Percentiles rank a stretch among this genome's conserved stretches.
Evolutionary conservation across 2,113 vertebrate genomes (phyloP).

Genomic region (Loxodonta africana): DNA sequence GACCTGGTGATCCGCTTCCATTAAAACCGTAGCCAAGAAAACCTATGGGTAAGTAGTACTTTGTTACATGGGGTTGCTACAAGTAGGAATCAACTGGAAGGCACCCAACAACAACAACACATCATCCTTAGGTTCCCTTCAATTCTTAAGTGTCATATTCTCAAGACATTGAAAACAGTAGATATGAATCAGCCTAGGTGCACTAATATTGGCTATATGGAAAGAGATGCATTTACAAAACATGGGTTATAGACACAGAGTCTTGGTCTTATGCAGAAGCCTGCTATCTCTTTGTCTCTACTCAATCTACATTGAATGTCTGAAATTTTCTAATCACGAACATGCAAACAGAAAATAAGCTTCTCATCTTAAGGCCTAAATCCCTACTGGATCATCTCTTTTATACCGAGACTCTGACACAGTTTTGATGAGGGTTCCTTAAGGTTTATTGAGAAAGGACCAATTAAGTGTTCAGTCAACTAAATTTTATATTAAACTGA

Average conservation of each 20-base stretch:
- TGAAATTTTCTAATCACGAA: not conserved
- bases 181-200: not conserved
- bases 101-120: too few relatives aligned
- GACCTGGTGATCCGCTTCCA: too few relatives aligned
- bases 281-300: not conserved
- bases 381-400: not conserved
- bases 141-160: not conserved
- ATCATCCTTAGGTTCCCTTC: not conserved
- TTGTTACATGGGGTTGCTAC: too few relatives aligned
- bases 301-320: not conserved
- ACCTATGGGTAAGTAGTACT: too few relatives aligned
- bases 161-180: not conserved
- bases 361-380: not conserved
- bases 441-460: not conserved
- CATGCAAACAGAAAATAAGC: not conserved
- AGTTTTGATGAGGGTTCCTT: not conserved
- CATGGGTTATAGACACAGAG: not conserved
- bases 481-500: not conserved
- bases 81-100: too few relatives aligned
- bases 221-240: not conserved
- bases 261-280: not conserved
- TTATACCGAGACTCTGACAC: not conserved
- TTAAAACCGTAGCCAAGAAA: too few relatives aligned
- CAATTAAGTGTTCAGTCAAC: not conserved
- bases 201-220: not conserved